phyloP scores from a whole-genome alignment of 1,140 invertebrate genomes.

The Brachionus calyciflorus region DNA sequence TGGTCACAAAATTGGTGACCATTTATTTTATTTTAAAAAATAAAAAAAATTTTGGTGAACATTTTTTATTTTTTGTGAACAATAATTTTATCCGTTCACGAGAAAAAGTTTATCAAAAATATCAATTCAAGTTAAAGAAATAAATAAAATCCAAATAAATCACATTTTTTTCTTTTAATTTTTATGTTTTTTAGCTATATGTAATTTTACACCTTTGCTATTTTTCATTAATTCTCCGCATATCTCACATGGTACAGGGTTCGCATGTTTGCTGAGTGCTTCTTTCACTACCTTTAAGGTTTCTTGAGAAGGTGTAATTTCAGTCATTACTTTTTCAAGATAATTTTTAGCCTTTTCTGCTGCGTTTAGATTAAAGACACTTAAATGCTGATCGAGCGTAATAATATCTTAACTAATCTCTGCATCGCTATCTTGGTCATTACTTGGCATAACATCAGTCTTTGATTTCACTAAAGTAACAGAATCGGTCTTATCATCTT shows the following conservation, averaged over 20 bases:
- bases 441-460: not conserved
- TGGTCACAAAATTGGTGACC: too few relatives aligned
- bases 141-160: too few relatives aligned
- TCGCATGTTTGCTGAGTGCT: not conserved
- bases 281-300: not conserved
- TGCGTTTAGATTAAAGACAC: not conserved
- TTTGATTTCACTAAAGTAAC: slow-evolving; percentile 2
- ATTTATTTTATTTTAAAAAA: too few relatives aligned
- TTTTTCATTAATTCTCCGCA: too few relatives aligned
- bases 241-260: not conserved
- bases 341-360: not conserved
- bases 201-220: not conserved
- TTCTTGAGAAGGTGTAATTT: not conserved
- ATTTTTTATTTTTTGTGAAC: too few relatives aligned
- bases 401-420: not conserved
- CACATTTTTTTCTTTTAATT: too few relatives aligned
- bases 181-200: not conserved
- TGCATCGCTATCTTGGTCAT: not conserved
- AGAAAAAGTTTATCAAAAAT: too few relatives aligned
- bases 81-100: too few relatives aligned
- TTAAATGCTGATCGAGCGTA: not conserved
- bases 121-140: too few relatives aligned
- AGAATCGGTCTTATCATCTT: slow-evolving; percentile 11
- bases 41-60: too few relatives aligned
- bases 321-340: not conserved